phyloP scores from a whole-genome alignment of 2,888 invertebrate genomes.

The Camptogramma bilineatum region DNA sequence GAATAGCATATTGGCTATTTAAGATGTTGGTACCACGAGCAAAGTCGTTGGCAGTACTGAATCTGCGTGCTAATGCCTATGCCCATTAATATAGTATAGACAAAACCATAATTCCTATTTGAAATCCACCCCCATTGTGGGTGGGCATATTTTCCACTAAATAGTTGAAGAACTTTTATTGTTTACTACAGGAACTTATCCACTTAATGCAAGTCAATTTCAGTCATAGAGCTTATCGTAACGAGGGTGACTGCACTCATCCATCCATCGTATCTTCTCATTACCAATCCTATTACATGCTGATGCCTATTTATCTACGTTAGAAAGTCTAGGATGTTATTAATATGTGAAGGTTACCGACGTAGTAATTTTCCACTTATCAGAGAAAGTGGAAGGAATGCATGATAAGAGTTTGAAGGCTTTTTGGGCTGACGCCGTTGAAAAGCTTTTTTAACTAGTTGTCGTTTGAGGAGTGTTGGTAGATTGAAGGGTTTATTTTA shows the following conservation, averaged over 20 bases:
- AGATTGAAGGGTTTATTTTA: too few species aligned
- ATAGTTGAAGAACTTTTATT: background rate
- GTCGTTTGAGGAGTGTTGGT: background rate
- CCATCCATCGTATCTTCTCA: constrained; percentile 69
- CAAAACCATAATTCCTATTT: too few species aligned
- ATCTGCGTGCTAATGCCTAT: too few species aligned
- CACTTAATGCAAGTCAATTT: constrained; percentile 12
- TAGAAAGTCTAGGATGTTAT: constrained; percentile 78
- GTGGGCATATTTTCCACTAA: background rate
- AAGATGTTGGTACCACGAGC: too few species aligned
- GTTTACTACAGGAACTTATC: background rate
- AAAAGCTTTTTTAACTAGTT: background rate
- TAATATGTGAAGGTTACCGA: constrained; percentile 79
- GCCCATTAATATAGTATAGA: too few species aligned
- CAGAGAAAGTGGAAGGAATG: constrained; percentile 76
- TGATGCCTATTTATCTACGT: constrained; percentile 66
- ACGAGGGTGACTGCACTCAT: constrained; percentile 62
- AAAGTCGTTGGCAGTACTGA: too few species aligned
- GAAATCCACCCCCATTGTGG: too few species aligned
- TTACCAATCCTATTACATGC: constrained; percentile 66
- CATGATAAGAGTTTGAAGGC: constrained; percentile 55
- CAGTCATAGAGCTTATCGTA: constrained; percentile 43
- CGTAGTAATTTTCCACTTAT: constrained; percentile 71
- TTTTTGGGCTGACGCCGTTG: constrained; percentile 27
- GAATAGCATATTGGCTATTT: too few species aligned